Conservation (phyloP, 2,797 vertebrate species). For the Buphagus erythrorhynchus region DNA sequence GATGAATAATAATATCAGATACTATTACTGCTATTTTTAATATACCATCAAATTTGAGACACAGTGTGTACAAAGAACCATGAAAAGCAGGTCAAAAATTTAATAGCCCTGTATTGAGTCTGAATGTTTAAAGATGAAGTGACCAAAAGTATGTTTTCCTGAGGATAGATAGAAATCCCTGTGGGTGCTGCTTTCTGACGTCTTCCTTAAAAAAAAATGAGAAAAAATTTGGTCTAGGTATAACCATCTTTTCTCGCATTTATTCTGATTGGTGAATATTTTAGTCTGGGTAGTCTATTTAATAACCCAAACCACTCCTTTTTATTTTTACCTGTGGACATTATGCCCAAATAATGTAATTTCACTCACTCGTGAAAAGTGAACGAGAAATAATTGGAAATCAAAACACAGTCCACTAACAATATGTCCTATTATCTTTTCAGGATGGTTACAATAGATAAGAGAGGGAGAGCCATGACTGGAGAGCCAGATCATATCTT, state of each 20-base stretch:
- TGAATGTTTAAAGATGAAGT: neutral
- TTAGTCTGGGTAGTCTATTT: neutral
- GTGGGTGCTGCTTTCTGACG: rapidly evolving
- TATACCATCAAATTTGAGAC: neutral
- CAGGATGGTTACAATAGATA: neutral
- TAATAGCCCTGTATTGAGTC: neutral
- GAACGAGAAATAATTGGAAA: neutral
- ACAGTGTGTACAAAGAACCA: neutral
- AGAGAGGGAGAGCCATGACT: neutral
- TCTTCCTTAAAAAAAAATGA: neutral
- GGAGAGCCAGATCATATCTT: neutral
- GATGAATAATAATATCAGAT: neutral
- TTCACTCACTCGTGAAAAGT: neutral
- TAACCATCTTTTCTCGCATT: neutral
- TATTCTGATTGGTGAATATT: neutral
- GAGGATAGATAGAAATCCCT: neutral
- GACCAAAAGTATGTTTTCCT: neutral
- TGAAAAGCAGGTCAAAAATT: neutral
- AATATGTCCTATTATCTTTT: neutral
- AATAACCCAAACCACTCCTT: neutral
- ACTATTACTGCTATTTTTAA: neutral
- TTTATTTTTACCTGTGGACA: neutral
- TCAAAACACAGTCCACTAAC: neutral
- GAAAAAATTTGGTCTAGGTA: neutral
- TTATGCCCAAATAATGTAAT: neutral